Evolutionary conservation across 2,113 vertebrate genomes (phyloP).

Genomic region (Passerina amoena): DNA sequence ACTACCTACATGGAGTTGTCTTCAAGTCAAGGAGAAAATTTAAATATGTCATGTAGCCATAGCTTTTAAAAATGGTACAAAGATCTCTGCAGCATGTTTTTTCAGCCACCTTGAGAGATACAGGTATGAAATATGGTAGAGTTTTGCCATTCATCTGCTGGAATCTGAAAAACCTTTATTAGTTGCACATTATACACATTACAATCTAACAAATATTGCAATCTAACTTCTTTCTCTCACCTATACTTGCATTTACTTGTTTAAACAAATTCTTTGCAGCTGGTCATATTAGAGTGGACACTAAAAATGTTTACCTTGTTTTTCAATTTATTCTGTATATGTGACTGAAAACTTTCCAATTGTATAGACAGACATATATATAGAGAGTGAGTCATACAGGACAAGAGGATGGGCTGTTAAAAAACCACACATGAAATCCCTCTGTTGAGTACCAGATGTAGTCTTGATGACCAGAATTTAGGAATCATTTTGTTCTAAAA

Average conservation of each 20-base stretch:
- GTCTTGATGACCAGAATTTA: background rate
- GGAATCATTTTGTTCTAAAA: background rate
- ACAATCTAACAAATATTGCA: background rate
- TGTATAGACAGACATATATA: too few relatives aligned
- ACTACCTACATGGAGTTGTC: background rate
- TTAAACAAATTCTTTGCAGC: background rate
- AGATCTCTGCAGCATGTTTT: background rate
- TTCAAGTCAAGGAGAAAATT: background rate
- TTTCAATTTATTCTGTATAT: background rate
- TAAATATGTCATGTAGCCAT: background rate
- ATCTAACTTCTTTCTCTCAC: background rate
- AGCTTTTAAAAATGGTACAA: fast-evolving
- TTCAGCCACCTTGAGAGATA: background rate
- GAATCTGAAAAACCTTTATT: background rate
- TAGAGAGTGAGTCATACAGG: background rate
- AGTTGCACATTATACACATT: background rate
- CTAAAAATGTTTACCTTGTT: background rate
- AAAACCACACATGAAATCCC: background rate
- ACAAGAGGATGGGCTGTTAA: background rate
- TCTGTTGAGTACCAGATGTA: background rate
- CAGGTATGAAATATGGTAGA: background rate
- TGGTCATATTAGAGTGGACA: background rate
- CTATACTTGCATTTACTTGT: background rate
- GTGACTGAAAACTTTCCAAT: background rate
- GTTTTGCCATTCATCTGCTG: background rate